phyloP scores from a whole-genome alignment of 2,113 vertebrate species.

The Peromyscus polionotus region DNA sequence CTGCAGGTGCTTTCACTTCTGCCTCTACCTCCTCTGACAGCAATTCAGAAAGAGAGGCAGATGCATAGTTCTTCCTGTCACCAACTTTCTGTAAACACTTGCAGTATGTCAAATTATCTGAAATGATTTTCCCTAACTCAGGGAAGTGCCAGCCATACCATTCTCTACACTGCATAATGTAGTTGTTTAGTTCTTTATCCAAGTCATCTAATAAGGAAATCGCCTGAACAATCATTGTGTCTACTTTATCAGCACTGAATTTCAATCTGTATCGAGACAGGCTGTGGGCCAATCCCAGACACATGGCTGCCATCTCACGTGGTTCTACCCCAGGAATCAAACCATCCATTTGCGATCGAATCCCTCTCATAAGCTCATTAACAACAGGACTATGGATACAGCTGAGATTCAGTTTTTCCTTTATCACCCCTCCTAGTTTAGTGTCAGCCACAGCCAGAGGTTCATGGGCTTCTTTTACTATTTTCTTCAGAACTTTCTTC shows the following conservation, averaged over 20 bases:
- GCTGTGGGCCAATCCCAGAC: constrained; percentile 97
- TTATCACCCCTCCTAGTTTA: too few relatives aligned
- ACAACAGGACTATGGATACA: constrained; percentile 97
- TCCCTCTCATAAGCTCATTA: constrained; percentile 98
- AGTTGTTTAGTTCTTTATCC: too few relatives aligned
- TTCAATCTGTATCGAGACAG: too few relatives aligned
- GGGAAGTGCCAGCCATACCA: constrained; percentile 99
- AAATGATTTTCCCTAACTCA: constrained; percentile 96
- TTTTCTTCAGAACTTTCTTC: too few relatives aligned
- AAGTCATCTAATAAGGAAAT: too few relatives aligned
- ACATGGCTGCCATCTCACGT: constrained; percentile 97
- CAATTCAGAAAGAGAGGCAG: too few relatives aligned
- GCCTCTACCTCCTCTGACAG: too few relatives aligned
- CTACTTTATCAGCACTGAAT: too few relatives aligned
- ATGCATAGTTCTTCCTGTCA: constrained; percentile 80
- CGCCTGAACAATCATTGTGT: too few relatives aligned
- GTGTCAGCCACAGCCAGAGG: too few relatives aligned
- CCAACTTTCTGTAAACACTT: constrained; percentile 95
- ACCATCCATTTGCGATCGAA: constrained; percentile 95
- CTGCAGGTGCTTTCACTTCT: too few relatives aligned
- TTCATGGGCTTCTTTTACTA: too few relatives aligned
- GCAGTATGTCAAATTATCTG: constrained; percentile 97
- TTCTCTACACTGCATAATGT: constrained; percentile 86
- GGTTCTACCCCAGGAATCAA: constrained; percentile 96
- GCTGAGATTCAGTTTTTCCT: constrained; percentile 97